Conservation (phyloP, 2,888 invertebrate genomes). For the Pogonocherus hispidulus region DNA sequence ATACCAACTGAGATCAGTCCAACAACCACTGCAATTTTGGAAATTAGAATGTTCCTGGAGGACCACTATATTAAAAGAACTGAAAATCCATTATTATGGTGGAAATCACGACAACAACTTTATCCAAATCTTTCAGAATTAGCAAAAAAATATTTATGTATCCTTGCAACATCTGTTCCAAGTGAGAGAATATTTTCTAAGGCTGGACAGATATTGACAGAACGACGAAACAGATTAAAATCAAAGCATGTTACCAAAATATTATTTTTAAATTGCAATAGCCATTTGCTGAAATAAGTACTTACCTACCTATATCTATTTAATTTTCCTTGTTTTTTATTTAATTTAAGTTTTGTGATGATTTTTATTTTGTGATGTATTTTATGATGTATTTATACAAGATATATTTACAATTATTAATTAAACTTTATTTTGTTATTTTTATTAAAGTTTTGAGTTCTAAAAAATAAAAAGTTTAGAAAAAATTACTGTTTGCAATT, state of each 20-base stretch:
- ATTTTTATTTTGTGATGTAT: too few relatives aligned
- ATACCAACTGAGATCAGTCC: slow-evolving; percentile 2
- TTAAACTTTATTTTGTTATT: too few relatives aligned
- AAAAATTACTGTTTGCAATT: too few relatives aligned
- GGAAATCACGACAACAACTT: slow-evolving; percentile 43
- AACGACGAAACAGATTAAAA: neutral
- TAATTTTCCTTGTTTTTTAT: too few relatives aligned
- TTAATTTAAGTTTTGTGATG: too few relatives aligned
- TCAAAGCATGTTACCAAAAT: neutral
- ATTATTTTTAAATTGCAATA: neutral
- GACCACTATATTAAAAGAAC: slow-evolving; percentile 24
- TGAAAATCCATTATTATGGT: slow-evolving; percentile 62
- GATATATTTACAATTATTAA: too few relatives aligned
- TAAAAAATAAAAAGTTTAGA: too few relatives aligned
- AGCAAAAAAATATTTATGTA: neutral
- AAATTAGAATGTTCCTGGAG: slow-evolving; percentile 24
- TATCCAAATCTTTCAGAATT: neutral
- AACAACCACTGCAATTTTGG: slow-evolving; percentile 27
- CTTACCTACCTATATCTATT: too few relatives aligned
- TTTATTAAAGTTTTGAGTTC: too few relatives aligned
- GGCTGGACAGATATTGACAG: neutral
- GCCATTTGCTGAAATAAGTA: too few relatives aligned
- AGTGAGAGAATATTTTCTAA: neutral
- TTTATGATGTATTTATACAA: too few relatives aligned
- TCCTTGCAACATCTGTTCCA: neutral